A percentile compares a stretch with the other conserved stretches of the same genome.
Evolutionary conservation across 2,113 vertebrate species (phyloP).

Genomic region (Neodon shergylaensis): DNA sequence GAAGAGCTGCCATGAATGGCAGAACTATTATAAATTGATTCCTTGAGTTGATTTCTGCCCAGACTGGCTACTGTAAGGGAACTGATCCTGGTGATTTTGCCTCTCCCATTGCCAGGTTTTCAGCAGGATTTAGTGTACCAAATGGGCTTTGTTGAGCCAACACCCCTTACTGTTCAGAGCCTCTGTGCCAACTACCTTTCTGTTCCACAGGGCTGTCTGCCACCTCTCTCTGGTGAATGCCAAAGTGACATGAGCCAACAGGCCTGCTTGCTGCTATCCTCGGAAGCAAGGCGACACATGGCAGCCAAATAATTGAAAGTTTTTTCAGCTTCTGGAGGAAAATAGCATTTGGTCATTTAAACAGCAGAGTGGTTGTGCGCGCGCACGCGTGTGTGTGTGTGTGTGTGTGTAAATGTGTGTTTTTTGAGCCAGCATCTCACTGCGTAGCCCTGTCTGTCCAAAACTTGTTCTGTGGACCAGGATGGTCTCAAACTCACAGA

Average conservation of each 20-base stretch:
- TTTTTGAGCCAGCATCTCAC: background rate
- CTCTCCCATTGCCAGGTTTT: constrained; percentile 48
- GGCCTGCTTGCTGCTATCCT: background rate
- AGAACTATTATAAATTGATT: background rate
- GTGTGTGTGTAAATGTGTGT: background rate
- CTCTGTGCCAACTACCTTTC: constrained; percentile 18
- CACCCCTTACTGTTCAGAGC: constrained; percentile 40
- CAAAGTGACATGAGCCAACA: background rate
- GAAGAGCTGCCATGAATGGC: background rate
- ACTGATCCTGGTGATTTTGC: constrained; percentile 19
- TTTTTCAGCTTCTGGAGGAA: constrained; percentile 26
- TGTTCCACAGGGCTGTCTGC: background rate
- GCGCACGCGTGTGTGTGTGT: background rate
- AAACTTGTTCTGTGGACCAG: background rate
- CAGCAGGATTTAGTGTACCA: constrained; percentile 46
- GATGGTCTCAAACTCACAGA: background rate
- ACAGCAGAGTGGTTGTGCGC: background rate
- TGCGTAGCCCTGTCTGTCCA: background rate
- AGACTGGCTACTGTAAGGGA: background rate
- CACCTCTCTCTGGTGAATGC: background rate
- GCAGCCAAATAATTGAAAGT: constrained; percentile 36
- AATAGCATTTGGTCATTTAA: constrained; percentile 37
- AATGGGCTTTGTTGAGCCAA: constrained; percentile 51
- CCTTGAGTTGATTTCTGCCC: constrained; percentile 55
- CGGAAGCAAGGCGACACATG: background rate